These are phyloP conservation scores for Chondrilla cf. caribensis DNA, from an alignment of 37 sponge, comb jelly and placozoan species.

Conservation along the genomic window DNA sequence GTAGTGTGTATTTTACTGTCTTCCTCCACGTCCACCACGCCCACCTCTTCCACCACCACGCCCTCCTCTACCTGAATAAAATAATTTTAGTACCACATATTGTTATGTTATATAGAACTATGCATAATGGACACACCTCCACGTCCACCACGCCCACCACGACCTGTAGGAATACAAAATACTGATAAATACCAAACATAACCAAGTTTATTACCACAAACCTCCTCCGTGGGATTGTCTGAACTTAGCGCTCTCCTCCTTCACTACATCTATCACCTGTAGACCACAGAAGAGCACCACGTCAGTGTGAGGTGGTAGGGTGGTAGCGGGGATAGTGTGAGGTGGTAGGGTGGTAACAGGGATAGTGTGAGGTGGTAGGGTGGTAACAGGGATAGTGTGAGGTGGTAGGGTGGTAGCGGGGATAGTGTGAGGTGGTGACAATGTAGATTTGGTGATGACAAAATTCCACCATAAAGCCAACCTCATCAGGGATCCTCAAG, in stretches of 20 bases:
- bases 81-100: not conserved
- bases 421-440: too few species aligned
- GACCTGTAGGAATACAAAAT: not conserved
- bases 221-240: not conserved
- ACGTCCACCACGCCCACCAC: constrained; percentile 19
- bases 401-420: too few species aligned
- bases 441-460: too few species aligned
- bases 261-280: constrained; percentile 10
- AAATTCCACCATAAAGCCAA: not conserved
- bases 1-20: not conserved
- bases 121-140: constrained; percentile 1
- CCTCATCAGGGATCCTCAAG: constrained; percentile 98
- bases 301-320: too few species aligned
- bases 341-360: too few species aligned
- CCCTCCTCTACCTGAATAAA: constrained; percentile 4
- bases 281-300: not conserved
- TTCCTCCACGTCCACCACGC: constrained; percentile 21
- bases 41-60: constrained; percentile 12
- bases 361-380: too few species aligned
- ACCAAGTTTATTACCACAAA: not conserved
- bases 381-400: too few species aligned
- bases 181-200: too few species aligned
- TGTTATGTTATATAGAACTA: too few species aligned
- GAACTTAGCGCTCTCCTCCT: constrained; percentile 9
- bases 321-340: too few species aligned